Conservation (phyloP, 2,113 vertebrate genomes). For the Heterotilapia buettikoferi region DNA sequence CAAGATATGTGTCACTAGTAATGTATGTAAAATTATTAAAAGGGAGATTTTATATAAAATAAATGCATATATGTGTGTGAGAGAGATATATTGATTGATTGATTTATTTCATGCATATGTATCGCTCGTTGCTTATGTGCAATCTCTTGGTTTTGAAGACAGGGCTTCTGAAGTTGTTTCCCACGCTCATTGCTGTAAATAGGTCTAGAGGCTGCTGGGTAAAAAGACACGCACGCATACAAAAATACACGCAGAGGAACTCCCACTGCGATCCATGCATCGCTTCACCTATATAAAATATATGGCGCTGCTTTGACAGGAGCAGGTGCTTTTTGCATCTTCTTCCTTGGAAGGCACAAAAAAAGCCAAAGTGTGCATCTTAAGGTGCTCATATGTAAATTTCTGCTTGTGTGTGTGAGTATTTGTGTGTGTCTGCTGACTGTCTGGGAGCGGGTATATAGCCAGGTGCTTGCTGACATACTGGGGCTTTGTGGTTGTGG, state of each 20-base stretch:
- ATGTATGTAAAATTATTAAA: not conserved
- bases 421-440: slow-evolving; percentile 33
- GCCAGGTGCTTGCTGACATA: slow-evolving; percentile 74
- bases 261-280: slow-evolving; percentile 6
- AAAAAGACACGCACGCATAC: not conserved
- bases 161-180: slow-evolving; percentile 55
- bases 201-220: slow-evolving; percentile 31
- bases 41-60: not conserved
- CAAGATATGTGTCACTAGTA: not conserved
- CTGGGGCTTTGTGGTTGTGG: slow-evolving; percentile 75
- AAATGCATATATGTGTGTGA: fast-evolving
- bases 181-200: slow-evolving; percentile 68
- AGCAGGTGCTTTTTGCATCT: slow-evolving; percentile 29
- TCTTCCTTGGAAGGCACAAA: slow-evolving; percentile 7
- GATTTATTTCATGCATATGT: not conserved
- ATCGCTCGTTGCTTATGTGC: not conserved
- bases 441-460: slow-evolving; percentile 53
- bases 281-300: not conserved
- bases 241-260: not conserved
- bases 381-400: not conserved
- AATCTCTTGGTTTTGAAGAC: slow-evolving; percentile 25
- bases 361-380: slow-evolving; percentile 26
- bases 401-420: slow-evolving; percentile 6
- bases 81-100: not conserved
- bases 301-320: not conserved